A percentile compares a stretch with the other conserved stretches of the same genome.
phyloP scores from a whole-genome alignment of 2,888 invertebrate species.

The Mimachlamys varia region DNA sequence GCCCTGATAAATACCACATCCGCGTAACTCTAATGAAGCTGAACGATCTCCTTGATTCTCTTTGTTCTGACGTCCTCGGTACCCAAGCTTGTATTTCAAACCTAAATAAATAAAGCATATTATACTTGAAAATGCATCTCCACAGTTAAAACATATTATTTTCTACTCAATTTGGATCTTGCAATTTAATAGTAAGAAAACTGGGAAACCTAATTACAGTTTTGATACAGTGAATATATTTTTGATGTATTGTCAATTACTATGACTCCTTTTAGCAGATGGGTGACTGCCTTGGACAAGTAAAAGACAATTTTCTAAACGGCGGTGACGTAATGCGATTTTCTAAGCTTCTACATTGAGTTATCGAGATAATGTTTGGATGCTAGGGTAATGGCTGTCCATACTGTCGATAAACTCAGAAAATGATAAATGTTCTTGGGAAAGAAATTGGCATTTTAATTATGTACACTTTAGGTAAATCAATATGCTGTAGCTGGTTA shows the following conservation, averaged over 20 bases:
- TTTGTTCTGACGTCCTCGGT: neutral
- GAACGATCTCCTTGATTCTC: neutral
- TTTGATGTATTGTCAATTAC: neutral
- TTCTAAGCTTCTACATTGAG: slow-evolving; percentile 5
- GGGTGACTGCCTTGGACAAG: slow-evolving; percentile 3
- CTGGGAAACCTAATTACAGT: neutral
- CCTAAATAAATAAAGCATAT: too few species aligned
- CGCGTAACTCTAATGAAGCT: too few species aligned
- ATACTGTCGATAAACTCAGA: slow-evolving; percentile 15
- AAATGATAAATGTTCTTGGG: slow-evolving; percentile 33
- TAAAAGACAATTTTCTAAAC: slow-evolving; percentile 28
- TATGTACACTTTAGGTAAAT: slow-evolving; percentile 34
- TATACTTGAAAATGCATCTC: neutral
- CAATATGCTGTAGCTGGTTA: neutral
- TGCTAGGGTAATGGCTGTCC: neutral
- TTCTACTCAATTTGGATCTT: neutral
- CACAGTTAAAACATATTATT: neutral
- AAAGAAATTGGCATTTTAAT: slow-evolving; percentile 26
- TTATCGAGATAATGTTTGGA: slow-evolving; percentile 23
- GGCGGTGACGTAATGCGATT: slow-evolving; percentile 22
- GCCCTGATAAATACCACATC: neutral
- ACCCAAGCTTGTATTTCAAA: neutral
- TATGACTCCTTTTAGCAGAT: slow-evolving; percentile 10
- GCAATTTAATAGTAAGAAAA: neutral
- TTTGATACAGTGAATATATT: too few species aligned